These are phyloP conservation scores for Lacerta viridis DNA, from an alignment of 2,797 vertebrate species.

Conservation along the genomic window DNA sequence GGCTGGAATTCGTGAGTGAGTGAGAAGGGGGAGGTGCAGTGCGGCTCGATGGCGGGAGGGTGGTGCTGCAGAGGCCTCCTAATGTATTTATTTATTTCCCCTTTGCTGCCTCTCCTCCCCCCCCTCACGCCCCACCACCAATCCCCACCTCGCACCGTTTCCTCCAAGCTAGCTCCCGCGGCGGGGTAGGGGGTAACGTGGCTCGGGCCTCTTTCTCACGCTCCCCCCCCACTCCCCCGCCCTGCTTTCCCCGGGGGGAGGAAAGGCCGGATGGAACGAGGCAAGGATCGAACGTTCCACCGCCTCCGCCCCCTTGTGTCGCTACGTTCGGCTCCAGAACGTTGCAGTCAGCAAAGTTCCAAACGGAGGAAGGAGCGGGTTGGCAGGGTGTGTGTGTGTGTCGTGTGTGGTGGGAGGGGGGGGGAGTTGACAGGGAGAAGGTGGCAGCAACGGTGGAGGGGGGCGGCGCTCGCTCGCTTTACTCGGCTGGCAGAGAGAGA, in stretches of 20 bases:
- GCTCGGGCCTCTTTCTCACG: constrained; percentile 37
- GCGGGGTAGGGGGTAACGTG: constrained; percentile 42
- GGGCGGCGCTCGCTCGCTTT: constrained; percentile 68
- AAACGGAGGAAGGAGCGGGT: constrained; percentile 48
- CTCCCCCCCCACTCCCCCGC: too few relatives aligned
- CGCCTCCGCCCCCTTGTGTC: constrained; percentile 64
- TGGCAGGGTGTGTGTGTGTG: too few relatives aligned
- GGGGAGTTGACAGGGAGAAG: neutral
- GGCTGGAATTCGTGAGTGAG: too few relatives aligned
- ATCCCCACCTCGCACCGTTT: neutral
- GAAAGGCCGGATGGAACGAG: constrained; percentile 62
- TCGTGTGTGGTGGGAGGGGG: neutral
- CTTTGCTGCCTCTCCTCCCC: neutral
- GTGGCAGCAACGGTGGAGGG: neutral
- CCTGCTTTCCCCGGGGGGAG: neutral
- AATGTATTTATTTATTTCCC: neutral
- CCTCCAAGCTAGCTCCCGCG: constrained; percentile 59
- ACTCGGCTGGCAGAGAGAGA: constrained; percentile 64
- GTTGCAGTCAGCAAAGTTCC: constrained; percentile 78
- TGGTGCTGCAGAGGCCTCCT: constrained; percentile 58
- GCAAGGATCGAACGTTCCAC: constrained; percentile 63
- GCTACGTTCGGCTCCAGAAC: constrained; percentile 67
- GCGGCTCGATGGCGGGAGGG: constrained; percentile 62
- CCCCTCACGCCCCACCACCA: neutral
- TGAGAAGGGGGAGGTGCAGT: constrained; percentile 68